Evolutionary conservation across 2,888 invertebrate species (phyloP).

Genomic region (Cephus rjabovi): DNA sequence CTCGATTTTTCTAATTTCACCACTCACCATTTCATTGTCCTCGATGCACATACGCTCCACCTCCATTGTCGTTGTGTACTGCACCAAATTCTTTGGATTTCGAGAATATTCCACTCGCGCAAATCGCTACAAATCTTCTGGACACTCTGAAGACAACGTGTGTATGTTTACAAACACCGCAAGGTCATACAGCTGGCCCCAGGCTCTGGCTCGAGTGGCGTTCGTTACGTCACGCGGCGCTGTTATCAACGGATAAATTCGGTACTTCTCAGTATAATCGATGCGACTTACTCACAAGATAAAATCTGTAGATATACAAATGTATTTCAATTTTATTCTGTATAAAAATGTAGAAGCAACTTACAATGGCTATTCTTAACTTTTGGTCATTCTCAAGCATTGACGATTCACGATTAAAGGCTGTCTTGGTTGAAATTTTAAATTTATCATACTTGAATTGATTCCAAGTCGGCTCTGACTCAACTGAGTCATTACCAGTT

Average conservation of each 20-base stretch:
- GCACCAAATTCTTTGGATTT: not conserved
- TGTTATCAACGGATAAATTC: not conserved
- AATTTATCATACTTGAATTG: not conserved
- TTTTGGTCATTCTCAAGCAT: not conserved
- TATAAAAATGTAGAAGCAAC: not conserved
- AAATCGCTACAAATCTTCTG: not conserved
- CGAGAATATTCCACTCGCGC: constrained; percentile 1
- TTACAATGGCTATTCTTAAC: not conserved
- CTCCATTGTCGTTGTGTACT: constrained; percentile 41
- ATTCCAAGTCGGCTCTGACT: not conserved
- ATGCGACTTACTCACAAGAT: not conserved
- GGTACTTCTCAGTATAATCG: not conserved
- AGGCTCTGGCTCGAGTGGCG: constrained; percentile 33
- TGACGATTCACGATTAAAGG: not conserved
- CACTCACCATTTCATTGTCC: constrained; percentile 60
- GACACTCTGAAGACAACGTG: constrained; percentile 69
- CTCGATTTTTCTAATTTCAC: constrained; percentile 2
- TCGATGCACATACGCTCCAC: constrained; percentile 56
- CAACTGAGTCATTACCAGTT: not conserved
- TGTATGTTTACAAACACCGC: constrained; percentile 83
- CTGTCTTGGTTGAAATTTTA: not conserved
- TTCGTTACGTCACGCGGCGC: constrained; percentile 32
- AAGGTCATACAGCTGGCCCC: constrained; percentile 74
- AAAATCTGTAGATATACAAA: not conserved
- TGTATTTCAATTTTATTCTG: not conserved